Conservation (phyloP, 1,140 invertebrate species). For the Grapholita molesta region DNA sequence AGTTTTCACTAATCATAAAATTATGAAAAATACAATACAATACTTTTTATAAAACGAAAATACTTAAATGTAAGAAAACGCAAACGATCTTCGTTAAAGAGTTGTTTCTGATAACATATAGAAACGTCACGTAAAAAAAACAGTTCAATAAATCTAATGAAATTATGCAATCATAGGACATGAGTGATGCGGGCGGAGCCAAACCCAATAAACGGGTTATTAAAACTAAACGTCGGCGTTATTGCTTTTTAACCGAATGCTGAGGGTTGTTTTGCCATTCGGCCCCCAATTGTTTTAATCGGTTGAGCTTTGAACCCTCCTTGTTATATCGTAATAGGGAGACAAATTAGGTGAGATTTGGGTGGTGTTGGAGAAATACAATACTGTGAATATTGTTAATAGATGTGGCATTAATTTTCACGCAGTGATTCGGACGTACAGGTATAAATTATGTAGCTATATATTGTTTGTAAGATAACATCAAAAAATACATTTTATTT, state of each 20-base stretch:
- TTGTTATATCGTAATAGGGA: not conserved
- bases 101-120: no score
- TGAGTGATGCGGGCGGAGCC: not conserved
- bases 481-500: no score
- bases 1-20: no score
- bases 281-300: not conserved
- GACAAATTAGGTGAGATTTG: not conserved
- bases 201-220: not conserved
- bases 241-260: not conserved
- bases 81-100: no score
- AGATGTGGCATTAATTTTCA: not conserved
- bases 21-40: no score
- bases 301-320: not conserved
- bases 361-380: not conserved
- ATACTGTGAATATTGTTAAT: not conserved
- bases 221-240: not conserved
- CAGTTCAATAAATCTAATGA: not conserved
- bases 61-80: no score
- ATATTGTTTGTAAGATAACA: no score
- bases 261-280: not conserved
- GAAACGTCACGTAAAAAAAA: no score
- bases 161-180: not conserved
- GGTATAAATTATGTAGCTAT: no score
- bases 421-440: no score
- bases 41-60: no score